These are phyloP conservation scores for Cantharis nigra DNA, from an alignment of 2,888 invertebrate genomes.

Conservation along the genomic window DNA sequence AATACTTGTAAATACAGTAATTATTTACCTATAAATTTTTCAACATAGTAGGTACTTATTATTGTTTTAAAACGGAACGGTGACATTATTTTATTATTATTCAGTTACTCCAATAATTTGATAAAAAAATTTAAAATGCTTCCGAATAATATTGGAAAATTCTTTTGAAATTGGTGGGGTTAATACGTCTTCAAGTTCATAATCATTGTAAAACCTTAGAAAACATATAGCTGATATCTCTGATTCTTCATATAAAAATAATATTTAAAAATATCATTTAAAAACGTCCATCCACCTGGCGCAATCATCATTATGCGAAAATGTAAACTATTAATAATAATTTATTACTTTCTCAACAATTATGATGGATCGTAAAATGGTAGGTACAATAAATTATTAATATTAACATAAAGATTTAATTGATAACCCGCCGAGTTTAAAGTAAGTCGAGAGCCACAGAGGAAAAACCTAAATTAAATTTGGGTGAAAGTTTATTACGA, in stretches of 20 bases:
- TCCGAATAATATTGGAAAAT: too few relatives aligned
- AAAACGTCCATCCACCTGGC: neutral
- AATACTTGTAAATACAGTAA: too few relatives aligned
- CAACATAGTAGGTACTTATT: too few relatives aligned
- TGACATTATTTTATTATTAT: too few relatives aligned
- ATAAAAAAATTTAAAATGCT: too few relatives aligned
- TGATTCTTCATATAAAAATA: neutral
- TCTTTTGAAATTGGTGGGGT: too few relatives aligned
- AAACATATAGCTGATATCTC: too few relatives aligned
- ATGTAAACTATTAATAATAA: neutral
- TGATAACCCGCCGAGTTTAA: neutral
- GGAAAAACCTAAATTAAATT: neutral
- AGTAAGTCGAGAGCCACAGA: neutral
- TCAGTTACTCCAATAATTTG: too few relatives aligned
- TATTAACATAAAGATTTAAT: neutral
- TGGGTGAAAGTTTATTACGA: neutral
- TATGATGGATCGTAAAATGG: neutral
- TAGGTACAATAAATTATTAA: neutral
- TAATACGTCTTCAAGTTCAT: too few relatives aligned
- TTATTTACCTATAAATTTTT: too few relatives aligned
- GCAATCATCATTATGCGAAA: neutral
- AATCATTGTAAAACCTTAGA: too few relatives aligned
- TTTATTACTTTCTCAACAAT: neutral
- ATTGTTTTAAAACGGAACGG: too few relatives aligned
- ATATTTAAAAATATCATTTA: neutral